These are phyloP conservation scores for Aphidius ervi DNA, from an alignment of 1,140 invertebrate species.

Conservation along the genomic window DNA sequence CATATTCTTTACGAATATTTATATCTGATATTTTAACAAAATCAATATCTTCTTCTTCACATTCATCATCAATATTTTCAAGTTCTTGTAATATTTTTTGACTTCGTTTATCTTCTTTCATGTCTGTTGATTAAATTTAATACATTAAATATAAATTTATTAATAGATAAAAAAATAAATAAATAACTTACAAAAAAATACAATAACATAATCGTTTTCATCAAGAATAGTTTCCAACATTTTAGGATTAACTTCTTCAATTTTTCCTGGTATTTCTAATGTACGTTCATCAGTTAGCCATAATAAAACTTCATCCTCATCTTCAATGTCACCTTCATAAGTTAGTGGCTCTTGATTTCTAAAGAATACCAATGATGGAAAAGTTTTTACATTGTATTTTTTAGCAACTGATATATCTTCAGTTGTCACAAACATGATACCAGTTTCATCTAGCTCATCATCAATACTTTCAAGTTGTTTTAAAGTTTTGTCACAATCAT, in stretches of 20 bases:
- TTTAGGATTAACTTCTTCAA: slow-evolving; percentile 87
- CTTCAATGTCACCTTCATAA: slow-evolving; percentile 79
- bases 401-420: slow-evolving; percentile 79
- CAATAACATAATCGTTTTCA: slow-evolving; percentile 84
- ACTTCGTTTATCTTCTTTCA: slow-evolving; percentile 85
- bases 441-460: slow-evolving; percentile 88
- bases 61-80: slow-evolving; percentile 93
- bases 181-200: slow-evolving; percentile 86
- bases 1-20: slow-evolving; percentile 84
- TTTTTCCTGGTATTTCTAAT: slow-evolving; percentile 85
- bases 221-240: slow-evolving; percentile 89
- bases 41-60: slow-evolving; percentile 86
- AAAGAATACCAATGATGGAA: slow-evolving; percentile 86
- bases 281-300: slow-evolving; percentile 92
- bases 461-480: slow-evolving; percentile 89
- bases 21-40: slow-evolving; percentile 92
- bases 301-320: slow-evolving; percentile 84
- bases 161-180: too few relatives aligned
- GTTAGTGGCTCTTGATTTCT: slow-evolving; percentile 82
- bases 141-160: background rate
- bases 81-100: slow-evolving; percentile 85
- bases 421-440: slow-evolving; percentile 90
- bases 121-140: slow-evolving; percentile 51
- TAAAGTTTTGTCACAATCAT: slow-evolving; percentile 79
- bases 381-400: slow-evolving; percentile 78